Conservation (phyloP, 92 coral and sea anemone species). For the Scolanthus callimorphus region DNA sequence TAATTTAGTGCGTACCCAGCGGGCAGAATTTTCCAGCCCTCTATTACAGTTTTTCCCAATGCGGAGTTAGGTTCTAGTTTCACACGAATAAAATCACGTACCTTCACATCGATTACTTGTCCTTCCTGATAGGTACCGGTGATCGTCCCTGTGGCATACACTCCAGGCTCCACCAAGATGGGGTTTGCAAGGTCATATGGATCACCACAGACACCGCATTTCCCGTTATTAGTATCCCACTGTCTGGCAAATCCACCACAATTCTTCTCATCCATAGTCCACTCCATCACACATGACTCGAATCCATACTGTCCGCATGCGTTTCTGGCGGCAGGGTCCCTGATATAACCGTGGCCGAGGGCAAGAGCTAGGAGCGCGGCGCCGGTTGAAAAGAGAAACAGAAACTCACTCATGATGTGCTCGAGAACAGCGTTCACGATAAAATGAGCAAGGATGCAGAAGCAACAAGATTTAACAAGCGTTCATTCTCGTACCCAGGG, state of each 20-base stretch:
- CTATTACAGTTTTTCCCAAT: no score
- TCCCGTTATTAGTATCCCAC: constrained; percentile 56
- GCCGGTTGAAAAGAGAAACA: no score
- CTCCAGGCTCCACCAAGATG: constrained; percentile 33
- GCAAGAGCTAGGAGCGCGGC: constrained; percentile 21
- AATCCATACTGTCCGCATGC: constrained; percentile 63
- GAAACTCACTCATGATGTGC: no score
- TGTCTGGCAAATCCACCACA: constrained; percentile 68
- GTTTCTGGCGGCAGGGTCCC: constrained; percentile 63
- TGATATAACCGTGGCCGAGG: constrained; percentile 60
- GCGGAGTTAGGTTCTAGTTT: no score
- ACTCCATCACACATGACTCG: constrained; percentile 23
- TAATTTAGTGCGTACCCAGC: no score
- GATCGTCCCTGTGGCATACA: constrained; percentile 34
- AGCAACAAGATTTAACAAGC: no score
- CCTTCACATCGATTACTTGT: constrained; percentile 43
- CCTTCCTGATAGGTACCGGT: constrained; percentile 36
- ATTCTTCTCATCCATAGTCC: constrained; percentile 60
- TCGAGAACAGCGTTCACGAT: no score
- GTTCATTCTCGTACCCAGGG: no score
- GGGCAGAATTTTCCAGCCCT: no score
- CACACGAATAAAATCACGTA: no score
- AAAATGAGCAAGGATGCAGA: no score
- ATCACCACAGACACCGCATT: constrained; percentile 83
- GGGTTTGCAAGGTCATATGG: constrained; percentile 30